phyloP scores from a whole-genome alignment of 2,888 invertebrate genomes.

The Drosophila pseudotalamancana region DNA sequence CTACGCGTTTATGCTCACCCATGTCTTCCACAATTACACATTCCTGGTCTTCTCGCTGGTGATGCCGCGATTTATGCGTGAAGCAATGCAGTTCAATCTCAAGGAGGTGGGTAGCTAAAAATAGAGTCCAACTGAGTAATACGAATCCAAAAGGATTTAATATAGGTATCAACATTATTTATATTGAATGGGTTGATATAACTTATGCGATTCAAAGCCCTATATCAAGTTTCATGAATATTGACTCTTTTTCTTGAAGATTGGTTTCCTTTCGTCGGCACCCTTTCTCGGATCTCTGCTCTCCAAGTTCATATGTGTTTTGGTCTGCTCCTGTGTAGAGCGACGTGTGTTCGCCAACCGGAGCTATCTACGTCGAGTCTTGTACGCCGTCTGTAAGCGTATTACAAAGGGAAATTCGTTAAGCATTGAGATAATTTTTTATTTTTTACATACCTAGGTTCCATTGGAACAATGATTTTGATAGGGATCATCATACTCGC shows the following conservation, averaged over 20 bases:
- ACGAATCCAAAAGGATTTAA: neutral
- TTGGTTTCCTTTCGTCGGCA: conserved; percentile 71
- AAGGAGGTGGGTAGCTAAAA: conserved; percentile 74
- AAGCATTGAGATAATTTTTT: too few species aligned
- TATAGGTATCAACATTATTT: too few species aligned
- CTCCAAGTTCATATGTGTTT: conserved; percentile 69
- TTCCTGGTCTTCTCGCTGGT: conserved; percentile 82
- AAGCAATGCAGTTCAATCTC: conserved; percentile 84
- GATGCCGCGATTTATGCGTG: conserved; percentile 84
- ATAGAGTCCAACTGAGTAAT: too few species aligned
- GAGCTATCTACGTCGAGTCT: conserved; percentile 66
- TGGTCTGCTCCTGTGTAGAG: conserved; percentile 65
- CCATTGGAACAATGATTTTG: conserved; percentile 61
- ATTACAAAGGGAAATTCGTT: neutral
- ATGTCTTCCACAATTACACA: conserved; percentile 85
- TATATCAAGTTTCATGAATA: neutral
- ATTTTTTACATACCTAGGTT: conserved; percentile 52
- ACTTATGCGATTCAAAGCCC: neutral
- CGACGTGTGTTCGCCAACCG: conserved; percentile 50
- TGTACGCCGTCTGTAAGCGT: conserved; percentile 69
- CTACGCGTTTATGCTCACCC: conserved; percentile 84
- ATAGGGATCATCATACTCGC: conserved; percentile 77
- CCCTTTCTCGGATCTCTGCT: conserved; percentile 75
- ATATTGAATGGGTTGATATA: too few species aligned
- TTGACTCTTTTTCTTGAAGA: conserved; percentile 44